Evolutionary conservation across 2,888 invertebrate genomes (phyloP).

Genomic region (Drosophila prostipennis): DNA sequence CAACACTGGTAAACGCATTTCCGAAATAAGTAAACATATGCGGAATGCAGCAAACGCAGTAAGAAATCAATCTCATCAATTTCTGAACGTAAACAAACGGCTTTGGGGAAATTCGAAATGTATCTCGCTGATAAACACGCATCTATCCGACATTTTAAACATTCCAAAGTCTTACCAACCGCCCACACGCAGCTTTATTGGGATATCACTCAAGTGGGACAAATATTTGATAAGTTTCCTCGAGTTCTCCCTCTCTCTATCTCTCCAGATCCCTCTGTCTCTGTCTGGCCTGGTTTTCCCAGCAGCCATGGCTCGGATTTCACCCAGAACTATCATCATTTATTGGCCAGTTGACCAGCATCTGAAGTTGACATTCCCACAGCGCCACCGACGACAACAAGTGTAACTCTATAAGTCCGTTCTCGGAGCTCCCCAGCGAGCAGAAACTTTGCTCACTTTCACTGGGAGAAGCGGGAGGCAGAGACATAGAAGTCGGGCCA

Average conservation of each 20-base stretch:
- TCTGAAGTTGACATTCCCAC: conserved; percentile 57
- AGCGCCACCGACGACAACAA: conserved; percentile 52
- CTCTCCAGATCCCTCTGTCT: background rate
- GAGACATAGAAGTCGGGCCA: background rate
- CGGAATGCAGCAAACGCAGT: conserved; percentile 9
- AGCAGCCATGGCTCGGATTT: conserved; percentile 26
- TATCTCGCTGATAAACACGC: conserved; percentile 24
- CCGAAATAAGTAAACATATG: background rate
- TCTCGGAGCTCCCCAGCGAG: conserved; percentile 25
- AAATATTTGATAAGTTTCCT: conserved; percentile 42
- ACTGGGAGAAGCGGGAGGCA: conserved; percentile 7
- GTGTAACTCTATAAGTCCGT: conserved; percentile 43
- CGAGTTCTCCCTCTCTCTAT: background rate
- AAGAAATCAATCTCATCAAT: conserved; percentile 6
- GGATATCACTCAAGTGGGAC: conserved; percentile 39
- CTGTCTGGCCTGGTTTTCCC: conserved; percentile 1
- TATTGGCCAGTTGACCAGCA: conserved; percentile 51
- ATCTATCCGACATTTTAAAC: conserved; percentile 31
- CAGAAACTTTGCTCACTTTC: conserved; percentile 41
- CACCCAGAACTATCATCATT: conserved; percentile 39
- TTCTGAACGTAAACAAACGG: conserved; percentile 5
- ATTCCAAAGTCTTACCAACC: conserved; percentile 14
- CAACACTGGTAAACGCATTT: too few relatives aligned
- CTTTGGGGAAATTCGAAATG: conserved; percentile 9
- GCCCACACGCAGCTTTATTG: conserved; percentile 20